Base-by-base conservation (phyloP, 2,888 invertebrate species). In the Dascillus cervinus region DNA sequence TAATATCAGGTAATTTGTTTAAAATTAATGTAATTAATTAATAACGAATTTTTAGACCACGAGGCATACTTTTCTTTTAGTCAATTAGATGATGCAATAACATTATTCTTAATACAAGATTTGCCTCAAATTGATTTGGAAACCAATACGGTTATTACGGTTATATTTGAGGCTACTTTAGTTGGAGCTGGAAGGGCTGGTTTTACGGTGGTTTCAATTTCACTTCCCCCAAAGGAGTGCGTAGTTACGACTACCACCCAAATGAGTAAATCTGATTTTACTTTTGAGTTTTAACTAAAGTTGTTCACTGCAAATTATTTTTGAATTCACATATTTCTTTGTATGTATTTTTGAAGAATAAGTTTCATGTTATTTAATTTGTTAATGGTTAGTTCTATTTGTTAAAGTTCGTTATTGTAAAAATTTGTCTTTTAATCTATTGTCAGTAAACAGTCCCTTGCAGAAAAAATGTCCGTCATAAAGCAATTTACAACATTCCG, bases 131-230 rank as follows among this genome's bases (percentile, higher is more conserved):
- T 32, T 26, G 47, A 57, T 34, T 50, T 65, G 43, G 42, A 37
- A 34, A 50, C 60, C 24, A 61, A 64, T 43, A 57, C 54, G 49
- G 46, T 59, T 37, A 38, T 69, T 34, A 40, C 54, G 12, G 43
- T 69, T 26, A 58, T 49, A 14, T 40, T 69, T 8, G 45, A 45
- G 29, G 69, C 69, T 32, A 52, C 53, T 33, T 63, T 55, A 15
- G 29, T 50, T 6, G 56, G 60, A 34, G 58, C 65, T 3, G 32
- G 58, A 37, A 44, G 51, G 28, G 43, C 63, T 13, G 55, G 55
- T 2, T 40, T 28, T 22, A 56, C 65, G 21, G 58, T 44, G 37
- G 43, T 70, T 26, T 30, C 66, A 19, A 37, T 69, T 26, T 60
- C 64, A 37, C 50, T 68, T 43, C 53, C 66, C 48, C 64, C 62